These are phyloP conservation scores for Proisotoma minuta DNA, from an alignment of 2,888 invertebrate species.

Conservation along the genomic window DNA sequence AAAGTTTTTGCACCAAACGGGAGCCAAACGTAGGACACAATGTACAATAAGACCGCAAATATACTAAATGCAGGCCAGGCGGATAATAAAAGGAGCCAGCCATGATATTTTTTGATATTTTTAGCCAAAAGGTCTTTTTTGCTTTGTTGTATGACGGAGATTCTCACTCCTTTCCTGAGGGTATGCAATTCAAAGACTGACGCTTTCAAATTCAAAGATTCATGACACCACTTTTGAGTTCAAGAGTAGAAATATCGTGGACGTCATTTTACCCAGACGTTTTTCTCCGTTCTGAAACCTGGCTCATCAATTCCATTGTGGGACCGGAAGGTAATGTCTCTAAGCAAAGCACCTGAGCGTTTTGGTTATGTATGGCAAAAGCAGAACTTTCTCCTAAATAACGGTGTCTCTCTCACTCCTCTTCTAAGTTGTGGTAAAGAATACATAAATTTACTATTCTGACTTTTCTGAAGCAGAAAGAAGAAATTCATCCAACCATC, in stretches of 20 bases:
- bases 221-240: constrained; percentile 10
- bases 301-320: constrained; percentile 11
- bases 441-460: constrained; percentile 14
- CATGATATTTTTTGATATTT: no score
- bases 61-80: no score
- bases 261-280: constrained; percentile 3
- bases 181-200: not conserved
- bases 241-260: constrained; percentile 10
- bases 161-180: not conserved
- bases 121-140: no score
- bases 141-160: no score
- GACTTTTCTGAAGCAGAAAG: not conserved
- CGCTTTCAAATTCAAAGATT: constrained; percentile 16
- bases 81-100: no score
- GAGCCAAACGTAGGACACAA: not conserved
- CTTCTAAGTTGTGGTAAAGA: constrained; percentile 2
- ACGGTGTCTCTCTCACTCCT: not conserved
- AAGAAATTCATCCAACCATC: constrained; percentile 10
- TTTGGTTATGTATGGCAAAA: not conserved
- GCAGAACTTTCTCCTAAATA: not conserved
- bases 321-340: constrained; percentile 1
- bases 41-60: no score
- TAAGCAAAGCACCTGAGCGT: constrained; percentile 10
- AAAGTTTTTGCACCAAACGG: not conserved
- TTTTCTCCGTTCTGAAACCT: not conserved